These are phyloP conservation scores for Tiphia femorata DNA, from an alignment of 2,888 invertebrate species.

Conservation along the genomic window DNA sequence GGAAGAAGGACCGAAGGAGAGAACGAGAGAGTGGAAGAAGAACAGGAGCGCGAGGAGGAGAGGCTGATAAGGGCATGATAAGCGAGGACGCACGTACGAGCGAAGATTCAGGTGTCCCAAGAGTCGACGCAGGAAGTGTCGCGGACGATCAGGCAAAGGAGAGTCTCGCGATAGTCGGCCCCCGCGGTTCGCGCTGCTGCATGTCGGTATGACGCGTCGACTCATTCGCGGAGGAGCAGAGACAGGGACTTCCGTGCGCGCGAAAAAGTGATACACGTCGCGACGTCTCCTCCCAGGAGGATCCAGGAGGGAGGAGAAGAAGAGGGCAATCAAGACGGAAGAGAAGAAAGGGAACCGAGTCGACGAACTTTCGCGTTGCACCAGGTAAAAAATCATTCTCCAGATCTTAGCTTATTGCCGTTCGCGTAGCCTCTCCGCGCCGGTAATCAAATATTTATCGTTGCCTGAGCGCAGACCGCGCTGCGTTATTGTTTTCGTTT, in stretches of 20 bases:
- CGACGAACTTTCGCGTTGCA: too few relatives aligned
- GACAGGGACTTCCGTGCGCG: slow-evolving; percentile 34
- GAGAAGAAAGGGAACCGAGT: not conserved
- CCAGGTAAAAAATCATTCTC: too few relatives aligned
- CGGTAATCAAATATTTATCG: too few relatives aligned
- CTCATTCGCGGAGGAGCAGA: slow-evolving; percentile 38
- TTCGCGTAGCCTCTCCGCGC: too few relatives aligned
- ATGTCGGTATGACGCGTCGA: slow-evolving; percentile 54
- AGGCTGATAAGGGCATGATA: slow-evolving; percentile 50
- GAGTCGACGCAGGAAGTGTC: slow-evolving; percentile 19
- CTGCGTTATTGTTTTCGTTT: too few relatives aligned
- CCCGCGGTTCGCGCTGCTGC: slow-evolving; percentile 21
- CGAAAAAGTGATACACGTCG: slow-evolving; percentile 42
- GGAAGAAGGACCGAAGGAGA: not conserved
- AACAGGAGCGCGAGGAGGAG: not conserved
- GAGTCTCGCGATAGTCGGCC: slow-evolving; percentile 22
- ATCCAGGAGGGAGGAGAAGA: slow-evolving; percentile 1
- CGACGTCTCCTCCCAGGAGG: slow-evolving; percentile 8
- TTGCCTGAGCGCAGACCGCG: too few relatives aligned
- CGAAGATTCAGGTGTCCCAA: slow-evolving; percentile 35
- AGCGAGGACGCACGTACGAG: slow-evolving; percentile 36
- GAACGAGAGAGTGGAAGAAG: not conserved
- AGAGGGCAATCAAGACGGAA: not conserved
- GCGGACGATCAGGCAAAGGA: slow-evolving; percentile 15
- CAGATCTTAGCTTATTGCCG: too few relatives aligned